A percentile compares a stretch with the other conserved stretches of the same genome.
Conservation (phyloP, 2,888 invertebrate genomes). For the Metacarcinus magister region DNA sequence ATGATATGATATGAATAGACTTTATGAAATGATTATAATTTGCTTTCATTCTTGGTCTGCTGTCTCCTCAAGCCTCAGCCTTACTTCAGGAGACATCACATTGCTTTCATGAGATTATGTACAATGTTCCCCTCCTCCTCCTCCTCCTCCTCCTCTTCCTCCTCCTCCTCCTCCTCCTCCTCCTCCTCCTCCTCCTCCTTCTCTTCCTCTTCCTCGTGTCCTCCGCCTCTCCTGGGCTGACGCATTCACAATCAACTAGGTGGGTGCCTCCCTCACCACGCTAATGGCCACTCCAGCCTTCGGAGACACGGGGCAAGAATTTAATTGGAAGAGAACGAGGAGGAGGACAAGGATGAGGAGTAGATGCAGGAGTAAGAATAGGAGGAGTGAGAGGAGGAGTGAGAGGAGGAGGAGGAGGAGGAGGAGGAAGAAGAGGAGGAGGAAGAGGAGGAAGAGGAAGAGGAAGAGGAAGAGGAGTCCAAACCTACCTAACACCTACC, state of each 20-base stretch:
- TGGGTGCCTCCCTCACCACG: not conserved
- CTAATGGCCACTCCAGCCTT: not conserved
- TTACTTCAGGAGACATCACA: too few relatives aligned
- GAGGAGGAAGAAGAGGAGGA: too few relatives aligned
- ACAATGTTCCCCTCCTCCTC: too few relatives aligned
- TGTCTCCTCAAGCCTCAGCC: too few relatives aligned
- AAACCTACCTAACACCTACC: not conserved
- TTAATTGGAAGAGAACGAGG: not conserved
- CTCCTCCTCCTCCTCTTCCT: too few relatives aligned
- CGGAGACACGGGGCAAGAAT: not conserved
- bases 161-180: not conserved
- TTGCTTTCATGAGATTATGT: too few relatives aligned
- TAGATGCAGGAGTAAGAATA: not conserved
- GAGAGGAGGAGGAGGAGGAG: not conserved
- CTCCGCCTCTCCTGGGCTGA: not conserved
- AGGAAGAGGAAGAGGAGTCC: not conserved
- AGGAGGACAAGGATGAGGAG: not conserved
- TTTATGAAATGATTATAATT: too few relatives aligned
- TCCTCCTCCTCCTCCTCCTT: too few relatives aligned
- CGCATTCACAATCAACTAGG: not conserved
- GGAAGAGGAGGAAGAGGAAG: not conserved
- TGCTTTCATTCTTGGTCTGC: too few relatives aligned
- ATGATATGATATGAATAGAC: too few relatives aligned
- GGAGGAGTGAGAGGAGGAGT: not conserved
- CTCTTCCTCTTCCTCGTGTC: not conserved